Evolutionary conservation across 2,888 invertebrate species (phyloP).

Genomic region (Drosophila phalerata): DNA sequence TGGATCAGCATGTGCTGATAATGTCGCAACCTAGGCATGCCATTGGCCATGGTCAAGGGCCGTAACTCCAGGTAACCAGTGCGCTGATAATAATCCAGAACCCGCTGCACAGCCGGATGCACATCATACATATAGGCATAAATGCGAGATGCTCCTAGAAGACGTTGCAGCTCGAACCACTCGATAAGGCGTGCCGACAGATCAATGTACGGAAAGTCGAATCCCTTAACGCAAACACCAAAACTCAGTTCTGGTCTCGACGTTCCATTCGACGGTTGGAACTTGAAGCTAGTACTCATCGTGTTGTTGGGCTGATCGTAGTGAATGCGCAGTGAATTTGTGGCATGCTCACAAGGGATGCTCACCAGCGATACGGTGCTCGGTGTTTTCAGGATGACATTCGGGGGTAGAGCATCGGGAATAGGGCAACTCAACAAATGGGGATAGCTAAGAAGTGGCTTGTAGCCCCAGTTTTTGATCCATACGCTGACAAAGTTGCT

Average conservation of each 20-base stretch:
- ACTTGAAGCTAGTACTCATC: too few relatives aligned
- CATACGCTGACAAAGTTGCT: constrained; percentile 89
- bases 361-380: constrained; percentile 62
- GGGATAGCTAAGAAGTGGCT: constrained; percentile 94
- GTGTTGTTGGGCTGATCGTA: constrained; percentile 23
- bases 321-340: constrained; percentile 81
- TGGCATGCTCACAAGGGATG: constrained; percentile 46
- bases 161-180: constrained; percentile 94
- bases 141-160: constrained; percentile 94
- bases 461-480: constrained; percentile 95
- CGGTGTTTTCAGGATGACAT: background rate
- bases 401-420: constrained; percentile 86
- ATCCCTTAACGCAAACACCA: constrained; percentile 95
- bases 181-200: constrained; percentile 94
- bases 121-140: constrained; percentile 94
- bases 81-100: constrained; percentile 87
- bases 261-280: background rate
- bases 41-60: constrained; percentile 92
- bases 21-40: constrained; percentile 93
- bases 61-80: constrained; percentile 89
- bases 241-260: constrained; percentile 77
- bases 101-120: constrained; percentile 94
- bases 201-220: constrained; percentile 95
- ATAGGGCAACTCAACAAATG: constrained; percentile 94
- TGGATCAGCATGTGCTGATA: constrained; percentile 94